phyloP scores from a whole-genome alignment of 1,140 invertebrate genomes.

The Thereuonema tuberculata region DNA sequence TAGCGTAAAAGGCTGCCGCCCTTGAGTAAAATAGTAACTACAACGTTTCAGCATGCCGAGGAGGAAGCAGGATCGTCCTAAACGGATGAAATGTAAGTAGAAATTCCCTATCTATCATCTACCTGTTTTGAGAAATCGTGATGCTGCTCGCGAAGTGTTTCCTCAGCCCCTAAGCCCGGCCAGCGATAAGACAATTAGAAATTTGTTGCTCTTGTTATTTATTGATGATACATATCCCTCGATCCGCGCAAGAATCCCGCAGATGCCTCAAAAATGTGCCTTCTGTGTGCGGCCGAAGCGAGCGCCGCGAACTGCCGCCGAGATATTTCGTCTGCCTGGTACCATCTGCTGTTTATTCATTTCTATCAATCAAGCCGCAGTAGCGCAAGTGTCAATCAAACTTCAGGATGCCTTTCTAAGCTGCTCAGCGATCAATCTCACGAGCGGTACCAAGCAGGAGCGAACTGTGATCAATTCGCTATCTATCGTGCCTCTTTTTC shows the following conservation, averaged over 20 bases:
- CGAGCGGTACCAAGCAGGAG: background rate
- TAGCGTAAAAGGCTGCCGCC: conserved; percentile 17
- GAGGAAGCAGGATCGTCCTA: conserved; percentile 46
- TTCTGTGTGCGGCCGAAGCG: no score
- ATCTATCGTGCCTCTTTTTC: no score
- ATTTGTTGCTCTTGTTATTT: conserved; percentile 4
- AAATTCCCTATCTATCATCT: background rate
- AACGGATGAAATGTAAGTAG: conserved; percentile 48
- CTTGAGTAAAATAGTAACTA: conserved; percentile 10
- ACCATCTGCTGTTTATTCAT: conserved; percentile 24
- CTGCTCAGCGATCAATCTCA: no score
- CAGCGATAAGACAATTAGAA: conserved; percentile 1
- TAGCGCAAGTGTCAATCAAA: conserved; percentile 31
- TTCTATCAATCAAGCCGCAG: conserved; percentile 30
- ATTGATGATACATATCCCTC: no score
- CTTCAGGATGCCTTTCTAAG: conserved; percentile 28
- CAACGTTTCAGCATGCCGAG: conserved; percentile 36
- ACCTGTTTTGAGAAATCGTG: background rate
- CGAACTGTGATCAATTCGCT: background rate
- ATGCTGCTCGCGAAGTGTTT: background rate
- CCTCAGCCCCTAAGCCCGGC: background rate
- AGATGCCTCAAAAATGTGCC: no score
- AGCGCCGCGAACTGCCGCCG: no score
- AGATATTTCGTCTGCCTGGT: no score
- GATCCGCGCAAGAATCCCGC: no score